phyloP scores from a whole-genome alignment of 1,140 invertebrate species.

The Mya arenaria region DNA sequence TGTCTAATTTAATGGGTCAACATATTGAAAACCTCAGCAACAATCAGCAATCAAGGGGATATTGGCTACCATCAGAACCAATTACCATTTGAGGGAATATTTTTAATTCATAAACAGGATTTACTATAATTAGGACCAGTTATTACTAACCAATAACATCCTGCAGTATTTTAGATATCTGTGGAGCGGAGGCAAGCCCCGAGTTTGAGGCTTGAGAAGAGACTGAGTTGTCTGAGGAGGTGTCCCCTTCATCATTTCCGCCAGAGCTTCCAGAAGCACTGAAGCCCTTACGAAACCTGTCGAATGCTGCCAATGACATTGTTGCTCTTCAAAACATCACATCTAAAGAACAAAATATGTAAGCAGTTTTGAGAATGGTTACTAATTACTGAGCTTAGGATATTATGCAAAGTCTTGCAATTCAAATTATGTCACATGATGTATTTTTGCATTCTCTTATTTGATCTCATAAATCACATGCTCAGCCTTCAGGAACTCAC shows the following conservation, averaged over 20 bases:
- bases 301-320: constrained; percentile 42
- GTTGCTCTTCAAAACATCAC: neutral
- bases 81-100: neutral
- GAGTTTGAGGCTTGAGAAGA: neutral
- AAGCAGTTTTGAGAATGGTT: too few species aligned
- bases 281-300: constrained; percentile 19
- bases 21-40: neutral
- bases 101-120: neutral
- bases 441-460: too few species aligned
- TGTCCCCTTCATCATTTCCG: neutral
- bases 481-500: too few species aligned
- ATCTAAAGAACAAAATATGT: too few species aligned
- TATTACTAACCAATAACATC: constrained; percentile 59
- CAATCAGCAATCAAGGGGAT: neutral
- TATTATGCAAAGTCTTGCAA: too few species aligned
- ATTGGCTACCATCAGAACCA: too few species aligned
- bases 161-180: constrained; percentile 59
- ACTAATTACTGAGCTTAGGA: too few species aligned
- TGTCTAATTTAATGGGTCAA: neutral
- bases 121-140: neutral
- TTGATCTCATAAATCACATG: too few species aligned
- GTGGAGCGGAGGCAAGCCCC: constrained; percentile 42
- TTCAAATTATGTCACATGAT: too few species aligned
- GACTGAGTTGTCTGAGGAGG: neutral
- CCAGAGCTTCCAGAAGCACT: neutral